A percentile compares a stretch with the other conserved stretches of the same genome.
Conservation (phyloP, 2,888 invertebrate genomes). For the Cyclophora punctaria region DNA sequence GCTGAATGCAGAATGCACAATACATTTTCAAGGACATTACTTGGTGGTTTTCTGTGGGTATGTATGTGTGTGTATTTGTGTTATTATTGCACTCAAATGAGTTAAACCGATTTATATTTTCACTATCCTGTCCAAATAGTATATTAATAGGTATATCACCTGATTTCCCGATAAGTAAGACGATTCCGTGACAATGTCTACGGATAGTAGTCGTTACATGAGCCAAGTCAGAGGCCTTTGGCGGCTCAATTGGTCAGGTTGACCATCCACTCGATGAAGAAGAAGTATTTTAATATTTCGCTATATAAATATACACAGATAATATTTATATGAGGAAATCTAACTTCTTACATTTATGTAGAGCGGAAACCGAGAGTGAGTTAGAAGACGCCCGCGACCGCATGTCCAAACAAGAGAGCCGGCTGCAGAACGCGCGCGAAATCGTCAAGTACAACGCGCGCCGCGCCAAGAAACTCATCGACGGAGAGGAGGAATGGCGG, state of each 20-base stretch:
- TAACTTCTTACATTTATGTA: conserved; percentile 13
- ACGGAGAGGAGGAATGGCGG: conserved; percentile 52
- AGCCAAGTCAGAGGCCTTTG: too few species aligned
- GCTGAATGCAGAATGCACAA: too few species aligned
- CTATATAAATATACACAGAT: too few species aligned
- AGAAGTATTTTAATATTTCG: too few species aligned
- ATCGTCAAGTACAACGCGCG: conserved; percentile 38
- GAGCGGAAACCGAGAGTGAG: conserved; percentile 47
- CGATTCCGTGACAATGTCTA: too few species aligned
- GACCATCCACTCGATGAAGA: too few species aligned
- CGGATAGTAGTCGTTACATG: too few species aligned
- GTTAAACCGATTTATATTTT: neutral
- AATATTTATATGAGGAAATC: neutral
- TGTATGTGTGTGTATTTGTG: too few species aligned
- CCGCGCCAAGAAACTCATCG: conserved; percentile 55
- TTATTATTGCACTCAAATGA: too few species aligned
- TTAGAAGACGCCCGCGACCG: conserved; percentile 46
- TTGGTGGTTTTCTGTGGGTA: too few species aligned
- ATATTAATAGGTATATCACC: neutral
- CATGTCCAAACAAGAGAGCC: conserved; percentile 41
- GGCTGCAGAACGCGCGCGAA: conserved; percentile 51
- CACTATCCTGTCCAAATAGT: neutral
- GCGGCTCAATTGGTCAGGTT: neutral
- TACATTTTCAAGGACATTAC: too few species aligned
- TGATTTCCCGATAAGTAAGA: too few species aligned